phyloP scores from a whole-genome alignment of 2,113 vertebrate genomes.

The Gallinago paraguaiae region DNA sequence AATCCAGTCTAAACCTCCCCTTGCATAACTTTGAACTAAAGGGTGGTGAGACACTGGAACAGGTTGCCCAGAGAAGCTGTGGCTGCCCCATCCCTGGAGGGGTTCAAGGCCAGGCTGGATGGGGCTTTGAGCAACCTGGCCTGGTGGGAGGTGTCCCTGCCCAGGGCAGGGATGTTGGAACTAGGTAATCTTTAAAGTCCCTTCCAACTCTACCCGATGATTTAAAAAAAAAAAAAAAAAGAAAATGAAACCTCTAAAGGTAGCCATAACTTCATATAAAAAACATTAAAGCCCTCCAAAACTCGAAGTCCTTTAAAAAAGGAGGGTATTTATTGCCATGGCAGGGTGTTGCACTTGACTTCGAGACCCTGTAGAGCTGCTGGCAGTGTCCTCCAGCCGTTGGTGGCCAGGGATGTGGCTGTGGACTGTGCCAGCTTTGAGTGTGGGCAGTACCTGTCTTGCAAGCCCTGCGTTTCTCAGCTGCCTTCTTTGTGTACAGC shows the following conservation, averaged over 20 bases:
- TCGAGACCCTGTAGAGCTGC: not conserved
- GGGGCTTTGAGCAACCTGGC: too few relatives aligned
- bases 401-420: not conserved
- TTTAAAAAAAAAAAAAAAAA: not conserved
- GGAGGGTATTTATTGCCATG: not conserved
- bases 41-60: too few relatives aligned
- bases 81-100: too few relatives aligned
- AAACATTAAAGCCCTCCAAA: not conserved
- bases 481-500: not conserved
- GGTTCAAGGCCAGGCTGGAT: too few relatives aligned
- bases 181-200: too few relatives aligned
- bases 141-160: too few relatives aligned
- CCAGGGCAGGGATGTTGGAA: too few relatives aligned
- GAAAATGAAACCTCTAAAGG: not conserved
- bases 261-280: not conserved
- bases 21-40: not conserved
- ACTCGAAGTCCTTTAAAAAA: rapidly evolving
- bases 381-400: not conserved
- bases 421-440: not conserved
- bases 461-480: not conserved
- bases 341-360: not conserved
- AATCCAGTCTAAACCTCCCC: not conserved
- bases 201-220: too few relatives aligned
- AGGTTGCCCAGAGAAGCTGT: too few relatives aligned
- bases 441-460: not conserved